A percentile compares a stretch with the other conserved stretches of the same genome.
These are phyloP conservation scores for Aleiodes sp. DNA, from an alignment of 1,140 invertebrate species.

Conservation along the genomic window DNA sequence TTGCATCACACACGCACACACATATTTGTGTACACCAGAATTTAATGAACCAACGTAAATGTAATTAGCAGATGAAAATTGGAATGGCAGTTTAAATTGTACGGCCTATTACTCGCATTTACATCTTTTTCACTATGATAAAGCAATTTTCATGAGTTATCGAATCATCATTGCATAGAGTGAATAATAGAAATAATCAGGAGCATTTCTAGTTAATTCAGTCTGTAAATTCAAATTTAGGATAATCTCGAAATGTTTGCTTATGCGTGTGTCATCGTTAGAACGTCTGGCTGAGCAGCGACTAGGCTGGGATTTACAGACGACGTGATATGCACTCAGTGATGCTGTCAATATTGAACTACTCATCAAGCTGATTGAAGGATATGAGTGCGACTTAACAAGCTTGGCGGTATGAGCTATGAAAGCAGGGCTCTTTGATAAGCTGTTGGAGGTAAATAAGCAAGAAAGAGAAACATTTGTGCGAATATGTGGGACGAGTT, in stretches of 20 bases:
- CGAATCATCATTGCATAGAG: neutral
- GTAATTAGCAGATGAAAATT: neutral
- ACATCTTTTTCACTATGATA: neutral
- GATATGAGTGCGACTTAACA: neutral
- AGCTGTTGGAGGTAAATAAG: too few relatives aligned
- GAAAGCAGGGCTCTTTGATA: too few relatives aligned
- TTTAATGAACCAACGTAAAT: neutral
- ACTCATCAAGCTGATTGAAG: conserved; percentile 19
- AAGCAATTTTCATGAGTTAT: neutral
- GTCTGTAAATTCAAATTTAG: neutral
- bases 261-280: conserved; percentile 14
- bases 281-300: neutral
- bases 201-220: neutral
- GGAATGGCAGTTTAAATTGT: neutral
- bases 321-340: neutral
- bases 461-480: too few relatives aligned
- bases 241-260: conserved; percentile 2
- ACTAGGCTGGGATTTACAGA: neutral
- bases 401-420: neutral
- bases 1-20: neutral
- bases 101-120: neutral
- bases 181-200: neutral
- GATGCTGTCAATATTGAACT: conserved; percentile 7
- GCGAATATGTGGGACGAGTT: too few relatives aligned
- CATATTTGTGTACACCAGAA: too few relatives aligned